These are phyloP conservation scores for Leptogaster cylindrica DNA, from an alignment of 2,888 invertebrate species.

Conservation along the genomic window DNA sequence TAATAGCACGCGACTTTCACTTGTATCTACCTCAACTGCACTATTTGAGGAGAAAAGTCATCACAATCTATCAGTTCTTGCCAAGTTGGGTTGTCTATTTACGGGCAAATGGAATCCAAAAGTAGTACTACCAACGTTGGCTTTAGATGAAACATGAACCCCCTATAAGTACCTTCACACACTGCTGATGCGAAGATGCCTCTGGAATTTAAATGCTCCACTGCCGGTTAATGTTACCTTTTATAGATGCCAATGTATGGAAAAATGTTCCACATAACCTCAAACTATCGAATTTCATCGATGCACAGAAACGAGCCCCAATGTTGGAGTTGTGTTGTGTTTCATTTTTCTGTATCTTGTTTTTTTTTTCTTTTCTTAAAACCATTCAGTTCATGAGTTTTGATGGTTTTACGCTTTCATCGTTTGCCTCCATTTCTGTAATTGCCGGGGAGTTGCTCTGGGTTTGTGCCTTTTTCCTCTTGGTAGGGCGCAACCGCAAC, in stretches of 20 bases:
- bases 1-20: constrained; percentile 37
- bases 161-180: constrained; percentile 28
- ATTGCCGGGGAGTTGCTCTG: too few relatives aligned
- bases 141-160: constrained; percentile 10
- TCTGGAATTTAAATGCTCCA: constrained; percentile 32
- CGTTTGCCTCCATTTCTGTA: constrained; percentile 17
- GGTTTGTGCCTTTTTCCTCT: too few relatives aligned
- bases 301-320: constrained; percentile 25
- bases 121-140: too few relatives aligned
- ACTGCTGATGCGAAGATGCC: constrained; percentile 26
- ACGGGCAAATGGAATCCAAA: neutral
- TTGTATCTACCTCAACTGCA: neutral
- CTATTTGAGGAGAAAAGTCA: constrained; percentile 9
- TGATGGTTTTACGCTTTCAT: constrained; percentile 18
- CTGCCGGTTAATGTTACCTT: constrained; percentile 34
- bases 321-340: constrained; percentile 12
- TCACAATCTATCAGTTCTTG: constrained; percentile 11
- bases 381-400: constrained; percentile 19
- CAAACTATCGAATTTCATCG: constrained; percentile 28
- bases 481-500: too few relatives aligned
- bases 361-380: too few relatives aligned
- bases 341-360: too few relatives aligned
- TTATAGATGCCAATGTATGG: constrained; percentile 30
- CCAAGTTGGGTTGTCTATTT: constrained; percentile 10
- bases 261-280: constrained; percentile 23